Percentiles rank a stretch among this genome's conserved stretches.
Conservation (phyloP, 2,888 invertebrate species). For the Zygaena filipendulae region DNA sequence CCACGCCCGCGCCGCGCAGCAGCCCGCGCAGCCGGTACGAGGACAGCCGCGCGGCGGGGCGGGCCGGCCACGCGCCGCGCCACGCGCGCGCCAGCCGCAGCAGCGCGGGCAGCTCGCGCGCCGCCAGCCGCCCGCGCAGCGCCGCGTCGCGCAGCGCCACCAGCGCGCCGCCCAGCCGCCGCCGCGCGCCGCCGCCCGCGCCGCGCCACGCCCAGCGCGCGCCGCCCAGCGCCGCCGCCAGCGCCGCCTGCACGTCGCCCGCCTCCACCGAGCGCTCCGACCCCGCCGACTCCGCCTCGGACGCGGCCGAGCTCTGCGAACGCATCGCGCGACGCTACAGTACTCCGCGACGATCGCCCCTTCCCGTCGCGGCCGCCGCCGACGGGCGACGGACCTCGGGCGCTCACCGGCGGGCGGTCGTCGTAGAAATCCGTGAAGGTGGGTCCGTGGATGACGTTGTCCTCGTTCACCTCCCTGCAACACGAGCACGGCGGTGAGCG, state of each 20-base stretch:
- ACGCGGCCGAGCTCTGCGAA: conserved; percentile 15
- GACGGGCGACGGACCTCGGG: conserved; percentile 11
- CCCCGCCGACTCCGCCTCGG: conserved; percentile 20
- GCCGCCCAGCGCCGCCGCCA: conserved; percentile 57
- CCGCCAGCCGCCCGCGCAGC: conserved; percentile 71
- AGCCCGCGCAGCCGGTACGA: conserved; percentile 71
- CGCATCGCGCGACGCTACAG: not conserved
- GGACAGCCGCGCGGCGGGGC: conserved; percentile 15
- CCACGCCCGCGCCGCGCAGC: conserved; percentile 72
- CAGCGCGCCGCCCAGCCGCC: conserved; percentile 74
- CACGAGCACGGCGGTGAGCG: not conserved
- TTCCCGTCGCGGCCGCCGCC: not conserved
- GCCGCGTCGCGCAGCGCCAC: conserved; percentile 75
- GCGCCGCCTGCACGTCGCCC: conserved; percentile 19
- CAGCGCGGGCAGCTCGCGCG: conserved; percentile 71
- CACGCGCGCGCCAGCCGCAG: conserved; percentile 60
- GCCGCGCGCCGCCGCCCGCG: conserved; percentile 53
- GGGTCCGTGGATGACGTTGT: conserved; percentile 76
- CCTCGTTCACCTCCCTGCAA: conserved; percentile 79
- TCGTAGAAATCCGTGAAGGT: conserved; percentile 70
- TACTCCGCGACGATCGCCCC: not conserved
- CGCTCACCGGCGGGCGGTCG: conserved; percentile 56
- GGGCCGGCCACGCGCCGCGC: conserved; percentile 9
- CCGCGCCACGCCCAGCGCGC: conserved; percentile 61
- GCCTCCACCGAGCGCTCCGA: conserved; percentile 23